A percentile compares a stretch with the other conserved stretches of the same genome.
These are phyloP conservation scores for Zhengitettix transpicula DNA, from an alignment of 2,888 invertebrate species.

Conservation along the genomic window DNA sequence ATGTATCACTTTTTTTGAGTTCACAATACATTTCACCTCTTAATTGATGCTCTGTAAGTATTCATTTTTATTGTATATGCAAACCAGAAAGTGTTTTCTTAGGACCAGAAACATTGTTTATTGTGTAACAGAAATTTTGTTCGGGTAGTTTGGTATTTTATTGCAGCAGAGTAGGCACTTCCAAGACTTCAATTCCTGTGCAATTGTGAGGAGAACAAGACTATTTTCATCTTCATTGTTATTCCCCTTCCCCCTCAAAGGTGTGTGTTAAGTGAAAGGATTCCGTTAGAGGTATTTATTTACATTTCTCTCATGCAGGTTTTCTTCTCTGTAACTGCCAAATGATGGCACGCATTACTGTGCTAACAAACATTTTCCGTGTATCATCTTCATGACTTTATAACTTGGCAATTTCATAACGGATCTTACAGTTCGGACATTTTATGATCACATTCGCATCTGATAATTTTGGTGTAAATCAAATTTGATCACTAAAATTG, in stretches of 20 bases:
- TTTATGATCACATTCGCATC: no score
- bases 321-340: no score
- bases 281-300: slow-evolving; percentile 6
- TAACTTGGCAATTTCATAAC: no score
- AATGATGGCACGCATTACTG: no score
- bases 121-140: not conserved
- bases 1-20: no score
- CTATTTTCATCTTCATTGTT: not conserved
- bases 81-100: not conserved
- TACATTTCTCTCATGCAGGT: not conserved
- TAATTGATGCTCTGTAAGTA: no score
- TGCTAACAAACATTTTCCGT: no score
- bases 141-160: not conserved
- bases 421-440: no score
- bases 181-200: not conserved
- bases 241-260: not conserved
- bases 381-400: no score
- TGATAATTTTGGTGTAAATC: no score
- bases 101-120: not conserved
- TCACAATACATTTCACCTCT: no score
- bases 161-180: not conserved
- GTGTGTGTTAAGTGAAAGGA: slow-evolving; percentile 4
- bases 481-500: no score
- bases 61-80: not conserved
- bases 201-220: not conserved